Percentiles rank a stretch among this genome's conserved stretches.
phyloP scores from a whole-genome alignment of 2,888 invertebrate genomes.

The Protonemura montana region DNA sequence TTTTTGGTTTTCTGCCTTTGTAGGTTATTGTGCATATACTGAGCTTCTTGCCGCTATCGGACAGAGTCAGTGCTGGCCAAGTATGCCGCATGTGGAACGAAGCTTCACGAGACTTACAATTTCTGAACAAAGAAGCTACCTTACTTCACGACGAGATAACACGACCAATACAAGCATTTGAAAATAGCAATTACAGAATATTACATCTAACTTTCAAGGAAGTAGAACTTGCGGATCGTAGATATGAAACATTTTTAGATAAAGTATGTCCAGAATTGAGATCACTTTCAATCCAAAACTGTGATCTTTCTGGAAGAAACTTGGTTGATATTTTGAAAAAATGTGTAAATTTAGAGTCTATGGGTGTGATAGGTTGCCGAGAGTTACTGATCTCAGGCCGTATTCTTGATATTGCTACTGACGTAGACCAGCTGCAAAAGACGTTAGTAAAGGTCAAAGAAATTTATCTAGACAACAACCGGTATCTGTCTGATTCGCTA shows the following conservation, averaged over 20 bases:
- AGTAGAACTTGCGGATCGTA: slow-evolving; percentile 58
- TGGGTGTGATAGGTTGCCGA: slow-evolving; percentile 71
- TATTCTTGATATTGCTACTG: slow-evolving; percentile 68
- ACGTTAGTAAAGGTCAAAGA: slow-evolving; percentile 64
- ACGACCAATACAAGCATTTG: slow-evolving; percentile 45
- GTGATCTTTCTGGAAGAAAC: slow-evolving; percentile 71
- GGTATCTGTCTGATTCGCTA: slow-evolving; percentile 78
- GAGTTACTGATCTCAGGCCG: slow-evolving; percentile 78
- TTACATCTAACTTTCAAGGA: slow-evolving; percentile 64
- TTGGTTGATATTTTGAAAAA: slow-evolving; percentile 67
- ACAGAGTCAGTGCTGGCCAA: slow-evolving; percentile 70
- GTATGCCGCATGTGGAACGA: slow-evolving; percentile 73
- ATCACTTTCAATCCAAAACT: slow-evolving; percentile 65
- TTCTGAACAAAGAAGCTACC: slow-evolving; percentile 65
- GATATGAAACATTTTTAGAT: slow-evolving; percentile 62
- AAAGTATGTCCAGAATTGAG: slow-evolving; percentile 66
- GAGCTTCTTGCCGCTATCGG: slow-evolving; percentile 69
- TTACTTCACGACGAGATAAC: slow-evolving; percentile 55
- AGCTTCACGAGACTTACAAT: slow-evolving; percentile 69
- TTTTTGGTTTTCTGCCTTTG: slow-evolving; percentile 33
- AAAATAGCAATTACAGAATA: slow-evolving; percentile 53
- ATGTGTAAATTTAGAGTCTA: slow-evolving; percentile 65
- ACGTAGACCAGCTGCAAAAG: slow-evolving; percentile 60
- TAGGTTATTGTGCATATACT: slow-evolving; percentile 72
- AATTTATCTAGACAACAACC: slow-evolving; percentile 71